Evolutionary conservation across 2,888 invertebrate genomes (phyloP).

Genomic region (Junonia oenone): DNA sequence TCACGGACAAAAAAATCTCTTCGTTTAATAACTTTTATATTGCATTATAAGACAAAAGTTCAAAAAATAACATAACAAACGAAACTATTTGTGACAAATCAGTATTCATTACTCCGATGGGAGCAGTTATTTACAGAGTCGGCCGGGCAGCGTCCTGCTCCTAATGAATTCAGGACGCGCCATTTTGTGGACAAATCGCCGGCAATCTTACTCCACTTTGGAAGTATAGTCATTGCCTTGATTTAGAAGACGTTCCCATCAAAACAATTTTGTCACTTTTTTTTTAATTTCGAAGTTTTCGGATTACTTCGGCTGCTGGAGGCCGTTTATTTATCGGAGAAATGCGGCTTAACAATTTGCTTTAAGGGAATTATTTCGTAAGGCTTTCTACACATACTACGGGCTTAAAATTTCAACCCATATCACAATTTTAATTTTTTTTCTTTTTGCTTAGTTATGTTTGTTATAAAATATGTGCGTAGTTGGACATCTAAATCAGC

Average conservation of each 20-base stretch:
- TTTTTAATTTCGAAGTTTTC: neutral
- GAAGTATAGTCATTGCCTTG: constrained; percentile 3
- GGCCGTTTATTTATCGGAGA: neutral
- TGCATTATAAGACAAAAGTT: no score
- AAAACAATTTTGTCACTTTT: neutral
- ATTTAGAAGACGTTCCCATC: neutral
- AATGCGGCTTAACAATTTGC: neutral
- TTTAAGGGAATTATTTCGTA: neutral
- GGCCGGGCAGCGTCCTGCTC: neutral
- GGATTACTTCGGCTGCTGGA: neutral
- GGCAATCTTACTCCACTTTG: neutral
- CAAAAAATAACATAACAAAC: neutral
- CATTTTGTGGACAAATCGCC: constrained; percentile 6
- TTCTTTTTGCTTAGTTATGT: no score
- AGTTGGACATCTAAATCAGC: no score
- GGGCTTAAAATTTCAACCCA: no score
- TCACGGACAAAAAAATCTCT: no score
- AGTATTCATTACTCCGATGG: neutral
- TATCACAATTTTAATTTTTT: no score
- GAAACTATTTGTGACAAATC: neutral
- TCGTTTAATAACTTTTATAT: no score
- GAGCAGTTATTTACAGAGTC: neutral
- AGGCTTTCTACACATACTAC: no score
- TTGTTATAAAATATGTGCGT: no score
- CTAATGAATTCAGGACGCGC: constrained; percentile 1